Conservation (phyloP, 1,140 invertebrate genomes). For the Drosophila lacteicornis region DNA sequence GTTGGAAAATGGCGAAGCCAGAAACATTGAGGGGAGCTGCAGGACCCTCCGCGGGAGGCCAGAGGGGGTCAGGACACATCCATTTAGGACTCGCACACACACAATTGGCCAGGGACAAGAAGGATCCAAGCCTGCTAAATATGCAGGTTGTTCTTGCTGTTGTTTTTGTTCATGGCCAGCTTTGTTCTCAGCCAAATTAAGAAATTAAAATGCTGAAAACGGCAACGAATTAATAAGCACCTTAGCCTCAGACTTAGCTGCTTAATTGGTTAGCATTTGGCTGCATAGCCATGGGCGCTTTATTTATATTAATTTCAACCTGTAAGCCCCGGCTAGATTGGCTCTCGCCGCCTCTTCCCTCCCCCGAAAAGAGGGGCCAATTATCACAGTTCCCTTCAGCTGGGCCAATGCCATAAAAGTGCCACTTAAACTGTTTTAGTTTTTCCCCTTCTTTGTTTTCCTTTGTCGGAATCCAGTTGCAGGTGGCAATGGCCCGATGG, state of each 20-base stretch:
- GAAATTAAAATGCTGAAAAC: conserved; percentile 70
- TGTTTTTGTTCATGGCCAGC: conserved; percentile 34
- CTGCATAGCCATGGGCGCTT: conserved; percentile 28
- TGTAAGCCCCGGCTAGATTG: conserved; percentile 58
- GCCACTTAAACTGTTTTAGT: conserved; percentile 81
- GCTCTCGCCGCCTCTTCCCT: background rate
- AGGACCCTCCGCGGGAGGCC: background rate
- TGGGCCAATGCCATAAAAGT: conserved; percentile 75
- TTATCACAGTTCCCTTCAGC: conserved; percentile 59
- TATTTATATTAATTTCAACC: conserved; percentile 69
- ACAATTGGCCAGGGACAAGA: conserved; percentile 65
- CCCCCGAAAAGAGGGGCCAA: conserved; percentile 35
- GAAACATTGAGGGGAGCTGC: conserved; percentile 18
- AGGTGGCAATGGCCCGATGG: conserved; percentile 56
- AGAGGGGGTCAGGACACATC: conserved; percentile 17
- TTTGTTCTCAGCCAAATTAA: conserved; percentile 64
- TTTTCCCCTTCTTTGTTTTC: conserved; percentile 44
- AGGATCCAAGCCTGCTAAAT: conserved; percentile 30
- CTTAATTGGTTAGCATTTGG: conserved; percentile 72
- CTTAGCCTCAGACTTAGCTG: conserved; percentile 50
- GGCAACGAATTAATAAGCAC: conserved; percentile 74
- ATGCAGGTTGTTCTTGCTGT: conserved; percentile 15
- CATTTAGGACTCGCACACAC: conserved; percentile 69
- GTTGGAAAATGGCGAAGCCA: conserved; percentile 70
- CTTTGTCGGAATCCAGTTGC: conserved; percentile 51